These are phyloP conservation scores for Macropus fuliginosus DNA, from an alignment of 2,797 vertebrate species.

Conservation along the genomic window DNA sequence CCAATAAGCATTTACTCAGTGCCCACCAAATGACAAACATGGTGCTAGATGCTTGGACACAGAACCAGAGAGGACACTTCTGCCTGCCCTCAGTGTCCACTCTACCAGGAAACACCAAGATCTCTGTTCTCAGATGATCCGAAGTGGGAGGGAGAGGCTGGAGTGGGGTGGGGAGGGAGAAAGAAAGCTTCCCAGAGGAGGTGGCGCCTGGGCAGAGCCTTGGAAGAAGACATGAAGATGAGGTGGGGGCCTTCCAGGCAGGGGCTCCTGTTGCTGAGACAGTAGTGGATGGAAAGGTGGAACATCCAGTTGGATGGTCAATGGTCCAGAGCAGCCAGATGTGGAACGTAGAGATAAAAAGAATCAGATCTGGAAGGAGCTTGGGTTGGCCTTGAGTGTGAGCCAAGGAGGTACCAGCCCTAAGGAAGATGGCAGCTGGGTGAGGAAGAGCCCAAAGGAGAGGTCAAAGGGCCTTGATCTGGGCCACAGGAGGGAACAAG, in stretches of 20 bases:
- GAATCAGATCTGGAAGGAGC: not conserved
- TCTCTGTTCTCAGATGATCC: not conserved
- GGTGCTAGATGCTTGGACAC: not conserved
- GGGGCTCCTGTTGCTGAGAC: not conserved
- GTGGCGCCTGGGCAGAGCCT: not conserved
- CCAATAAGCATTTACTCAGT: not conserved
- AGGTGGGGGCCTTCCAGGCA: not conserved
- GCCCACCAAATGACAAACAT: not conserved
- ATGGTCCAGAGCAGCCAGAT: too few relatives aligned
- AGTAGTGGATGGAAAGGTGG: not conserved
- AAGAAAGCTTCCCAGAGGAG: not conserved
- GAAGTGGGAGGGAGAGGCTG: not conserved
- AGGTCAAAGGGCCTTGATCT: too few relatives aligned
- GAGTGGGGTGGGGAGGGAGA: fast-evolving
- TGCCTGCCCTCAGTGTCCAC: not conserved
- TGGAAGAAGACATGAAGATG: not conserved
- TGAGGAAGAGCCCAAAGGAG: not conserved
- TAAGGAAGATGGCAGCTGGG: not conserved
- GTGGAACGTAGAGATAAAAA: not conserved
- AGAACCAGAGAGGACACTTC: not conserved
- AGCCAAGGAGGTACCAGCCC: not conserved
- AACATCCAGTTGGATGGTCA: not conserved
- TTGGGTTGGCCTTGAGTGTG: not conserved
- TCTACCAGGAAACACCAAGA: not conserved
- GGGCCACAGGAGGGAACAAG: too few relatives aligned